These are phyloP conservation scores for Megaptera novaeangliae DNA, from an alignment of 2,113 vertebrate species.

Conservation along the genomic window DNA sequence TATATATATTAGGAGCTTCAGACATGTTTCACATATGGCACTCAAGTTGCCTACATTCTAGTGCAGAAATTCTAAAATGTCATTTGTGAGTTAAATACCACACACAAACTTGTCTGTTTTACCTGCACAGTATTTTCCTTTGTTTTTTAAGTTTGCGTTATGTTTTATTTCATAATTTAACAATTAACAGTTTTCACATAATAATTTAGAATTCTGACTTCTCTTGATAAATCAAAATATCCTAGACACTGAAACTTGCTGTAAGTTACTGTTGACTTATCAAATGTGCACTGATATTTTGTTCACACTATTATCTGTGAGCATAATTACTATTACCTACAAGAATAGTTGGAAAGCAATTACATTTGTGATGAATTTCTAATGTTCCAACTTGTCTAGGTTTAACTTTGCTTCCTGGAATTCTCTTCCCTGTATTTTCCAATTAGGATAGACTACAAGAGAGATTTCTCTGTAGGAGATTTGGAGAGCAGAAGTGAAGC, in stretches of 20 bases:
- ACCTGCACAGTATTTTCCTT: background rate
- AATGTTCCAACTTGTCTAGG: background rate
- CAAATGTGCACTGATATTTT: background rate
- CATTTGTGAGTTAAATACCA: background rate
- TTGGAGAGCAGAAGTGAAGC: background rate
- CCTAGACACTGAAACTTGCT: background rate
- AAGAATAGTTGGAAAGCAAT: background rate
- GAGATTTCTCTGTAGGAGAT: background rate
- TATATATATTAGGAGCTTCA: background rate
- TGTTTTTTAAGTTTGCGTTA: background rate
- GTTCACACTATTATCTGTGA: background rate
- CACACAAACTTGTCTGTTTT: background rate
- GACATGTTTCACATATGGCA: background rate
- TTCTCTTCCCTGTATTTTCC: background rate
- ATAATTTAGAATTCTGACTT: background rate
- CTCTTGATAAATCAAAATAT: background rate
- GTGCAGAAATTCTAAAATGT: background rate
- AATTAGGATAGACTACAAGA: background rate
- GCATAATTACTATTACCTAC: background rate
- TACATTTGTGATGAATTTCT: background rate
- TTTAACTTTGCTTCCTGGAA: background rate
- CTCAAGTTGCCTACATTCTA: background rate
- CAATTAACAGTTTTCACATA: background rate
- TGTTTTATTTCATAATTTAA: background rate
- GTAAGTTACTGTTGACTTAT: background rate